phyloP scores from a whole-genome alignment of 2,888 invertebrate species.

The Serrognathus titanus region DNA sequence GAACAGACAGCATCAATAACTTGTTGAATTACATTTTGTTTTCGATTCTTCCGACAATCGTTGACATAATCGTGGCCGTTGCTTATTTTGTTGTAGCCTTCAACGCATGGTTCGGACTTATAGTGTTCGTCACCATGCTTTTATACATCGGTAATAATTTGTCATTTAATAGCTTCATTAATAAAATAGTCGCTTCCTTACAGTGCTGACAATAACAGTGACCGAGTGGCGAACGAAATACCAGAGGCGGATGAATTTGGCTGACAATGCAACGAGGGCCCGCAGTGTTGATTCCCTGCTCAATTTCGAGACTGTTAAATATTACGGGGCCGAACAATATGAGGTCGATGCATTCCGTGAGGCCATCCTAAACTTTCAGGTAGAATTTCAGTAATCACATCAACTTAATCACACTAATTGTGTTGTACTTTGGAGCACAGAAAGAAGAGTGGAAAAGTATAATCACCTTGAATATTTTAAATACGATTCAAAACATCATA shows the following conservation, averaged over 20 bases:
- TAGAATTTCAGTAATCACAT: slow-evolving; percentile 33
- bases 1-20: slow-evolving; percentile 94
- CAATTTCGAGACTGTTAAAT: slow-evolving; percentile 98
- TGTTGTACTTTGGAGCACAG: slow-evolving; percentile 50
- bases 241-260: slow-evolving; percentile 88
- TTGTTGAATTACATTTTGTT: slow-evolving; percentile 89
- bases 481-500: slow-evolving; percentile 86
- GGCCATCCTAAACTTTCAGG: slow-evolving; percentile 84
- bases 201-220: slow-evolving; percentile 81
- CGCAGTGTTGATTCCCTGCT: slow-evolving; percentile 93
- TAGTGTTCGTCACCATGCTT: slow-evolving; percentile 90
- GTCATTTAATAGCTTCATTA: not conserved
- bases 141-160: slow-evolving; percentile 76
- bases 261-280: slow-evolving; percentile 89
- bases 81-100: slow-evolving; percentile 84
- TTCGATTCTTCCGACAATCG: slow-evolving; percentile 87
- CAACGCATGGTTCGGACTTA: slow-evolving; percentile 92
- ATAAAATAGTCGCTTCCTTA: no score
- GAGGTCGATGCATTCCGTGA: slow-evolving; percentile 83
- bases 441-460: slow-evolving; percentile 86
- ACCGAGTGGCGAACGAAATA: slow-evolving; percentile 98
- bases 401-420: not conserved
- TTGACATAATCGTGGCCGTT: slow-evolving; percentile 89
- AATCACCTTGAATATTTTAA: slow-evolving; percentile 84
- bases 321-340: slow-evolving; percentile 91